Conservation (phyloP, 2,888 invertebrate genomes). For the Patella ulyssiponensis region DNA sequence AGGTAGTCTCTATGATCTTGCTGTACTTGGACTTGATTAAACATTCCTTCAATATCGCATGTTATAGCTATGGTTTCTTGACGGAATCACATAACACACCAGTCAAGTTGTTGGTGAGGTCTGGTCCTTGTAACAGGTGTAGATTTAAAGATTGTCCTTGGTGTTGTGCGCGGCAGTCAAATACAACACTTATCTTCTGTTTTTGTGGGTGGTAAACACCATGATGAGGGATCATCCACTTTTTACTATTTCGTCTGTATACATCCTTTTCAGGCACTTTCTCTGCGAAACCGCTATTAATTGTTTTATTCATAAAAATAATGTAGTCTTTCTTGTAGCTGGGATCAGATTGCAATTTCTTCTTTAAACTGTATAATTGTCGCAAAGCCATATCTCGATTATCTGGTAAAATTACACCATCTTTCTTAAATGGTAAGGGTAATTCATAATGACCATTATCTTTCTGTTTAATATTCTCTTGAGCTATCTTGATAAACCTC, state of each 20-base stretch:
- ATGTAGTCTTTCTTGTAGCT: constrained; percentile 11
- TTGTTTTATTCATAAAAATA: constrained; percentile 30
- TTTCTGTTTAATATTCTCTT: neutral
- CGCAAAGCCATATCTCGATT: no score
- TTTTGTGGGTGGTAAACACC: constrained; percentile 38
- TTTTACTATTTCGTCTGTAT: constrained; percentile 14
- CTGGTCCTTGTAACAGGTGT: no score
- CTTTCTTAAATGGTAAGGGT: neutral
- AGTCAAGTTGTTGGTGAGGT: no score
- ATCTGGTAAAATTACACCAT: no score
- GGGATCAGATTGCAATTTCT: neutral
- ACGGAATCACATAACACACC: no score
- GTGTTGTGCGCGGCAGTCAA: constrained; percentile 36
- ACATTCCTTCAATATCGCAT: no score
- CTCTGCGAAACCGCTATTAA: constrained; percentile 27
- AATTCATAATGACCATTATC: neutral
- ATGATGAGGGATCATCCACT: constrained; percentile 38
- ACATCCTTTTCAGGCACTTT: constrained; percentile 16
- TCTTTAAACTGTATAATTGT: neutral
- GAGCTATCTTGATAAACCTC: neutral
- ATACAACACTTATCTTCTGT: constrained; percentile 34
- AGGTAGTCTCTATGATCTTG: no score
- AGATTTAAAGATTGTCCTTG: constrained; percentile 39
- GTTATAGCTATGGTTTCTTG: no score
- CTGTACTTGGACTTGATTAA: no score